Evolutionary conservation across 1,140 invertebrate genomes (phyloP).

Genomic region (Hyposmocoma kahamanoa): DNA sequence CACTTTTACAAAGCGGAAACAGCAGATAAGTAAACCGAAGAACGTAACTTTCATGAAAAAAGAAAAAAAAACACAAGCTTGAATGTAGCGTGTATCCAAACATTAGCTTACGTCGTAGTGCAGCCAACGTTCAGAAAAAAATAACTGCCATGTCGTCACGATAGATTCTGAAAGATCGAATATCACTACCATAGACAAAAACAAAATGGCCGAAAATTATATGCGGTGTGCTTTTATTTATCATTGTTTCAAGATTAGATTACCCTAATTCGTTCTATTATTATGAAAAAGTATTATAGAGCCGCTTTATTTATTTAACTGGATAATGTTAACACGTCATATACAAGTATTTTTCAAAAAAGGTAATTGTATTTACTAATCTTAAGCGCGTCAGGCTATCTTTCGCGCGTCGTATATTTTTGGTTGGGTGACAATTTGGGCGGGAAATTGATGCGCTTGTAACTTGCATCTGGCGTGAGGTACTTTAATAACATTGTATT

Average conservation of each 20-base stretch:
- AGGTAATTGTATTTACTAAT: slow-evolving; percentile 36
- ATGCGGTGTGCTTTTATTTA: too few relatives aligned
- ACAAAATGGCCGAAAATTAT: too few relatives aligned
- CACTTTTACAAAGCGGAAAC: too few relatives aligned
- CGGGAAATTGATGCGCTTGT: slow-evolving; percentile 36
- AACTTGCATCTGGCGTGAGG: neutral
- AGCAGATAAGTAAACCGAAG: too few relatives aligned
- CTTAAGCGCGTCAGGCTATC: slow-evolving; percentile 35
- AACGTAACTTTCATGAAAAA: too few relatives aligned
- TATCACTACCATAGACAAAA: too few relatives aligned
- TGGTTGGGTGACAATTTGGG: slow-evolving; percentile 40
- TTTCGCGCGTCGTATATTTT: slow-evolving; percentile 32
- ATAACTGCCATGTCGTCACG: too few relatives aligned
- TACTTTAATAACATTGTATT: slow-evolving; percentile 1
- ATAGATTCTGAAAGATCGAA: too few relatives aligned
- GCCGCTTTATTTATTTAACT: neutral
- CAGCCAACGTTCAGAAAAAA: too few relatives aligned
- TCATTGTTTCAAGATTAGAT: neutral
- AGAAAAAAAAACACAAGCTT: too few relatives aligned
- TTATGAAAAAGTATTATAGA: neutral
- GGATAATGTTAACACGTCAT: slow-evolving; percentile 15
- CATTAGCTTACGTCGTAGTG: too few relatives aligned
- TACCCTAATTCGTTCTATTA: neutral
- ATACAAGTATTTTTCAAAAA: slow-evolving; percentile 18
- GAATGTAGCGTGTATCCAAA: too few relatives aligned